Conservation (phyloP, 2,888 invertebrate genomes). For the Diabrotica balteata region DNA sequence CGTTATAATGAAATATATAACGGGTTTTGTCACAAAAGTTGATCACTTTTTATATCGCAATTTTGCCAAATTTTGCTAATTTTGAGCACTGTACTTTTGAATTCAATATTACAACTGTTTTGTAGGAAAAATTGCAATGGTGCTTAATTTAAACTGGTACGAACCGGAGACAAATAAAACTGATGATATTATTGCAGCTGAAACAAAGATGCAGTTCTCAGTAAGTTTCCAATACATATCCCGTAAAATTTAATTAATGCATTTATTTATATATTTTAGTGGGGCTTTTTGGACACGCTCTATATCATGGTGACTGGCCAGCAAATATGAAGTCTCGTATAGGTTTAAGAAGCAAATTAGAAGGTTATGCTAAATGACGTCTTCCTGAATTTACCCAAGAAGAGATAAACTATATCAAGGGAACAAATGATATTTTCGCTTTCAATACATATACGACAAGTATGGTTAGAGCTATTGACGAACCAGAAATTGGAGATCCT, state of each 20-base stretch:
- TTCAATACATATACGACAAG: constrained; percentile 73
- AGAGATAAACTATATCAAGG: constrained; percentile 68
- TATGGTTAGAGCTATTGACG: constrained; percentile 10
- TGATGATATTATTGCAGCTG: constrained; percentile 64
- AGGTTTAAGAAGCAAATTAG: constrained; percentile 64
- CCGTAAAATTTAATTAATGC: neutral
- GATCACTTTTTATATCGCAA: too few species aligned
- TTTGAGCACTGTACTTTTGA: too few species aligned
- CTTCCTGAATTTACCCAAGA: constrained; percentile 68
- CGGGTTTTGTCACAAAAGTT: too few species aligned
- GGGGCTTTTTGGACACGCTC: constrained; percentile 61
- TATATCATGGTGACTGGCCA: constrained; percentile 73
- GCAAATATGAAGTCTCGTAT: constrained; percentile 68
- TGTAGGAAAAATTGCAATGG: constrained; percentile 62
- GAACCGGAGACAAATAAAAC: constrained; percentile 62
- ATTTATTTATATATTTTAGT: constrained; percentile 25
- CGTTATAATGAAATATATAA: too few species aligned
- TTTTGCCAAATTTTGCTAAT: too few species aligned
- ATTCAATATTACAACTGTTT: neutral
- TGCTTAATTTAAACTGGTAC: constrained; percentile 64
- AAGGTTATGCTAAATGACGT: constrained; percentile 68
- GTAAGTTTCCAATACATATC: constrained; percentile 16
- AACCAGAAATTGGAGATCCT: constrained; percentile 18
- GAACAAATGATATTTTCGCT: constrained; percentile 75
- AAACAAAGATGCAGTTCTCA: constrained; percentile 55